Percentiles rank a stretch among this genome's conserved stretches.
These are phyloP conservation scores for Lynx canadensis DNA, from an alignment of 2,113 vertebrate species.

Conservation along the genomic window DNA sequence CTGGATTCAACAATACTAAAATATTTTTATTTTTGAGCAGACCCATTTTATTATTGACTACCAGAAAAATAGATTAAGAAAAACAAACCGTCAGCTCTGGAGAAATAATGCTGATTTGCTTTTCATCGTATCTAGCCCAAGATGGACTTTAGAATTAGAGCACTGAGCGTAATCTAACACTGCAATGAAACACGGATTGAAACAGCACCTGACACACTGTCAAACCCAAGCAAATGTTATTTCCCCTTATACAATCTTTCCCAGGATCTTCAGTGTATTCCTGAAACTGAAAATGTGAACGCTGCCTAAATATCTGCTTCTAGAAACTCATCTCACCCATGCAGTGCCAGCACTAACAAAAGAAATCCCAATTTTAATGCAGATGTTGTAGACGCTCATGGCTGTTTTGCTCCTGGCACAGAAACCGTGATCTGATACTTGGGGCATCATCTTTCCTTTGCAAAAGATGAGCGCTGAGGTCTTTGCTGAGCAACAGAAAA, in stretches of 20 bases:
- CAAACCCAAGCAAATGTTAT: background rate
- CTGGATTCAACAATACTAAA: slow-evolving; percentile 35
- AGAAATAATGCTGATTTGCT: background rate
- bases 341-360: background rate
- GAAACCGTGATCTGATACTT: background rate
- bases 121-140: background rate
- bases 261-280: background rate
- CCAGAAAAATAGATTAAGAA: background rate
- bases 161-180: background rate
- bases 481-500: slow-evolving; percentile 20
- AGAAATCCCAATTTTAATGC: background rate
- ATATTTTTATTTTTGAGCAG: background rate
- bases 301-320: background rate
- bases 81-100: background rate
- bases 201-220: background rate
- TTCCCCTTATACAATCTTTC: background rate
- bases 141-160: background rate
- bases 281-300: background rate
- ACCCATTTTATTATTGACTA: background rate
- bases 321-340: background rate
- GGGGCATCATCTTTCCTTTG: slow-evolving; percentile 25
- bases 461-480: background rate
- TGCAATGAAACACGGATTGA: background rate
- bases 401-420: background rate
- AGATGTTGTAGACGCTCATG: background rate